Base-by-base conservation (phyloP, 2,113 vertebrate genomes). In the Nerophis ophidion region DNA sequence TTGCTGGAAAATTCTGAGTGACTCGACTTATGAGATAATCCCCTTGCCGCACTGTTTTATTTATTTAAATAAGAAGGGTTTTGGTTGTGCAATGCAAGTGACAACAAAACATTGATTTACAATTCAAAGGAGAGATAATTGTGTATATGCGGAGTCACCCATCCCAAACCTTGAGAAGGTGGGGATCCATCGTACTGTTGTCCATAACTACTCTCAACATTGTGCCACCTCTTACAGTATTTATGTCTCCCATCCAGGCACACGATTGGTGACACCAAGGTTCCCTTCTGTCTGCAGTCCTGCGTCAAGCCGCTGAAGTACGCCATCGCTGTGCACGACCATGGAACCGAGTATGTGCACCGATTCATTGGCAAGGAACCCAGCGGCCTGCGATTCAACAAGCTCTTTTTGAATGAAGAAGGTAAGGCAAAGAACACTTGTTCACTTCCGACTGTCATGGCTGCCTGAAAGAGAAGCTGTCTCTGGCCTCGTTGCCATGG, bases 261-360 rank as follows among this genome's bases (percentile, higher is more conserved):
- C 91, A 97, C 96, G 0, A 88, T 92, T 35, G 97, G 97, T 0
- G 97, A 99, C 87, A 98, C 97, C 83, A 99, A 99, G 90, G 94
- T 98, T 45, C 97, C 97, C 0, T 99, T 99, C 88, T 98, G 97
- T 65, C 93, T 99, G 50, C 97, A 99, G 85, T 98, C 96, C 5
- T 99, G 97, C 2, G 95, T 99, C 10, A 99, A 99, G 80, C 96
- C 97, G 40, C 87, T 99, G 83, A 99, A 99, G 68, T 99, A 99
- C 0, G 94, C 97, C 45, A 91, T 99, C 76, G 92, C 97, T 44
- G 94, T 98, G 13, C 94, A 99, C 63, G 95, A 99, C 53, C 94
- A 98, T 63, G 94, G 95, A 83, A 99, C 95, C 0, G 95, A 99
- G 36, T 97, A 95, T 1, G 97, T 99, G 17, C 97, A 99, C 89